Evolutionary conservation across 1,140 invertebrate genomes (phyloP).

Genomic region (Dendrolimus kikuchii): DNA sequence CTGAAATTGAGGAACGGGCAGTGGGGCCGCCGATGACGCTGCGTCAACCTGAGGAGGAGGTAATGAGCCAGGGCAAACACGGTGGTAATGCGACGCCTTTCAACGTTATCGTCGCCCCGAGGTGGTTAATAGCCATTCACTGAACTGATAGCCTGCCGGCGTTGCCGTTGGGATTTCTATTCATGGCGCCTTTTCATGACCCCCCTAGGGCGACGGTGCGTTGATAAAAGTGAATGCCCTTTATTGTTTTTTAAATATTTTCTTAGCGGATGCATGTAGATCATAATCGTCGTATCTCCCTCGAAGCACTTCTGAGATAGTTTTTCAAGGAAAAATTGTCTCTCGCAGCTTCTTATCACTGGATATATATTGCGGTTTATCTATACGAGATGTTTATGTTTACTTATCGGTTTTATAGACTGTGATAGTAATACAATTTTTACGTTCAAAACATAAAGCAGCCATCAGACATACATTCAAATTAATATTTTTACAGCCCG

Average conservation of each 20-base stretch:
- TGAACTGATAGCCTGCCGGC: constrained; percentile 41
- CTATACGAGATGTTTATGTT: constrained; percentile 17
- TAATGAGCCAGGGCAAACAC: constrained; percentile 46
- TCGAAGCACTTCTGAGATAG: constrained; percentile 29
- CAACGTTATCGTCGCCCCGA: constrained; percentile 51
- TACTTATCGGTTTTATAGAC: constrained; percentile 1
- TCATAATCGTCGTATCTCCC: constrained; percentile 21
- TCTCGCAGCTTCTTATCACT: constrained; percentile 32
- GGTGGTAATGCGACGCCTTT: constrained; percentile 29
- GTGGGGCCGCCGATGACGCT: constrained; percentile 54
- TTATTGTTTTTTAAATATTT: constrained; percentile 58
- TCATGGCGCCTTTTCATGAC: constrained; percentile 39
- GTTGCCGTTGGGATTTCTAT: constrained; percentile 34
- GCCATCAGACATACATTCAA: no score
- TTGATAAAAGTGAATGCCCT: constrained; percentile 55
- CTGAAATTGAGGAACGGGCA: constrained; percentile 31
- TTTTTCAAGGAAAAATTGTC: constrained; percentile 37
- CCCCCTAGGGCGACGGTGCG: constrained; percentile 43
- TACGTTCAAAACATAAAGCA: no score
- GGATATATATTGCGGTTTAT: constrained; percentile 33
- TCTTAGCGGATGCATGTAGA: constrained; percentile 35
- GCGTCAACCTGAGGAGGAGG: constrained; percentile 51
- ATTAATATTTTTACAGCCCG: no score
- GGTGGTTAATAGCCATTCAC: constrained; percentile 53
- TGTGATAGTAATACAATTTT: no score